Evolutionary conservation across 2,797 vertebrate genomes (phyloP).

Genomic region (Hapalemur alaotrensis): DNA sequence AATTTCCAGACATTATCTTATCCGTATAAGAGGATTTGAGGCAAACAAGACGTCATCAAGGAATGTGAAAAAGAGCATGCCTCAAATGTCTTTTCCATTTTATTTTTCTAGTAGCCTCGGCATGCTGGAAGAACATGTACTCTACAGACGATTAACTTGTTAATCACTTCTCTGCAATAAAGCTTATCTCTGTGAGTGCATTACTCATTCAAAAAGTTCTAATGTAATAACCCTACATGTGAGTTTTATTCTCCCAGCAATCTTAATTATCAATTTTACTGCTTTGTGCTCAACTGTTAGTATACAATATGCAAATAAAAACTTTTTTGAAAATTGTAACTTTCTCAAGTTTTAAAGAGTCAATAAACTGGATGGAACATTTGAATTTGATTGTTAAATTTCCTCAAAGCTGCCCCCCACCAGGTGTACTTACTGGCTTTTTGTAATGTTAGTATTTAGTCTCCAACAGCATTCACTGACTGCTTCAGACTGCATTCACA

Average conservation of each 20-base stretch:
- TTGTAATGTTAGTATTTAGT: background rate
- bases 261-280: conserved; percentile 61
- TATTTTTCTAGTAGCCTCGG: conserved; percentile 52
- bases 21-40: background rate
- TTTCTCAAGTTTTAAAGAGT: conserved; percentile 8
- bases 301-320: conserved; percentile 33
- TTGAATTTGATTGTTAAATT: conserved; percentile 24
- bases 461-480: background rate
- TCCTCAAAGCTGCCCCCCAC: background rate
- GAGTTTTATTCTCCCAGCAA: conserved; percentile 53
- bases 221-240: conserved; percentile 43
- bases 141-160: conserved; percentile 56
- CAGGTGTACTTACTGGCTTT: background rate
- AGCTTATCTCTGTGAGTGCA: conserved; percentile 56
- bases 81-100: conserved; percentile 51
- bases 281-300: conserved; percentile 44
- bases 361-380: background rate
- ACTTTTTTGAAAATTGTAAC: conserved; percentile 1
- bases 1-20: conserved; percentile 42
- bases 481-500: background rate
- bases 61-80: background rate
- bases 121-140: conserved; percentile 34
- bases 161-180: conserved; percentile 75
- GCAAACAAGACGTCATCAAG: conserved; percentile 28
- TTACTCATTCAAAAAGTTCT: conserved; percentile 64